These are phyloP conservation scores for Zelostemma sp. DNA, from an alignment of 1,140 invertebrate species.

Conservation along the genomic window DNA sequence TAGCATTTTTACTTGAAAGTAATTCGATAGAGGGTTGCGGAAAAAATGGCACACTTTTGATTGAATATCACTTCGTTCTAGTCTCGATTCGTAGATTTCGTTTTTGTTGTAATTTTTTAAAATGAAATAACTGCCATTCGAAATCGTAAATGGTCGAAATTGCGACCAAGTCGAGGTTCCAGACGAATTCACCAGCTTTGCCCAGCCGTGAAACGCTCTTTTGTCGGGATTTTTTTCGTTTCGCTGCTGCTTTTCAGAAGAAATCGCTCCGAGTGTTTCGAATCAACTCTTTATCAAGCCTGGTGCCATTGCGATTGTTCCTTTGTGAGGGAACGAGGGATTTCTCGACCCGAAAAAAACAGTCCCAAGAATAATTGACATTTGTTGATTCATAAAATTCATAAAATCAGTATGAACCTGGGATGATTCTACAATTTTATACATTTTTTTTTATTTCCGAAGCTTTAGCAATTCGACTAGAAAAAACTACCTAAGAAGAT, in stretches of 20 bases:
- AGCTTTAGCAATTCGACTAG: constrained; percentile 4
- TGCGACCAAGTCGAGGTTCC: not conserved
- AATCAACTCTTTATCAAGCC: constrained; percentile 21
- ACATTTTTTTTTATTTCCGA: not conserved
- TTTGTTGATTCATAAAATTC: too few species aligned
- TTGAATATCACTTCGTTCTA: constrained; percentile 13
- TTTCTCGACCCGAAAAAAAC: not conserved
- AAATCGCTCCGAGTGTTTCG: not conserved
- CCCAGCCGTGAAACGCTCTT: constrained; percentile 5
- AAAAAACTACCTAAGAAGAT: constrained; percentile 4
- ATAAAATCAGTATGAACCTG: too few species aligned
- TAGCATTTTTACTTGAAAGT: constrained; percentile 19
- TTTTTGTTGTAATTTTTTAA: constrained; percentile 4
- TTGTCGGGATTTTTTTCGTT: constrained; percentile 15
- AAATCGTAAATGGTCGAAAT: constrained; percentile 17
- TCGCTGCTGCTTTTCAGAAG: constrained; percentile 9
- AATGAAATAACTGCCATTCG: constrained; percentile 26
- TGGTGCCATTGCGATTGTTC: constrained; percentile 23
- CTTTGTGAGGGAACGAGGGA: not conserved
- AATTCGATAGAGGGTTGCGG: constrained; percentile 7
- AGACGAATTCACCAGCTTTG: not conserved
- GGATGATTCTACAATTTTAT: not conserved
- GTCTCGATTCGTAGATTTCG: constrained; percentile 1
- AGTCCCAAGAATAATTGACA: too few species aligned
- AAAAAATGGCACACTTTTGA: constrained; percentile 17